Evolutionary conservation across 2,797 vertebrate species (phyloP).

Genomic region (Pangasius djambal): DNA sequence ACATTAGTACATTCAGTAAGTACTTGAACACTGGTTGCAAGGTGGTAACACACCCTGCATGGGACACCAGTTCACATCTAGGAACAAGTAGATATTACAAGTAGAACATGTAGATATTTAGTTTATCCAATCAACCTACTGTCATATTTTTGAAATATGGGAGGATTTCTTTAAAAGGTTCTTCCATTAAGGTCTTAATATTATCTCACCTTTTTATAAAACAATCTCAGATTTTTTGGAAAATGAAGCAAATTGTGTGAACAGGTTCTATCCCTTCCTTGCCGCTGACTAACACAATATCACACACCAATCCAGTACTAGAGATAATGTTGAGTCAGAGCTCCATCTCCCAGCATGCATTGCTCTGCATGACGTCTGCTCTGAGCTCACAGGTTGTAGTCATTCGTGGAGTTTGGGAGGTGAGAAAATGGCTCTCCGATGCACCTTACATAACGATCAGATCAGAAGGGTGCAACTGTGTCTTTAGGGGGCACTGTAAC

Average conservation of each 20-base stretch:
- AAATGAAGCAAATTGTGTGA: neutral
- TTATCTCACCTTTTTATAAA: neutral
- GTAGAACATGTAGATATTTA: neutral
- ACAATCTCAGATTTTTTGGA: neutral
- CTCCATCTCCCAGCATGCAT: conserved; percentile 23
- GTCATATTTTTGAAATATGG: neutral
- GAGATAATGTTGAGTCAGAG: neutral
- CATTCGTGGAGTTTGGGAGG: neutral
- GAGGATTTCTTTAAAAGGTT: neutral
- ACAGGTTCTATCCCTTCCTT: neutral
- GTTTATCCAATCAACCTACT: neutral
- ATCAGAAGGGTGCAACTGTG: conserved; percentile 38
- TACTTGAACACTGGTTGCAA: neutral
- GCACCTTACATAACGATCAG: conserved; percentile 55
- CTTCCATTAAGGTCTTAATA: neutral
- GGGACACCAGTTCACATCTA: neutral
- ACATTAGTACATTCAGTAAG: neutral
- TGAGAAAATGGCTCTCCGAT: conserved; percentile 4
- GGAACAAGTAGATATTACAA: neutral
- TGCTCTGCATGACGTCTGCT: neutral
- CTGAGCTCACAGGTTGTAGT: conserved; percentile 20
- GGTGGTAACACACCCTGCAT: neutral
- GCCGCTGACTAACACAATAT: neutral
- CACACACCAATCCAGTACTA: neutral
- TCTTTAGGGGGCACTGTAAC: conserved; percentile 78